Conservation (phyloP, 53 echinoderm and acorn worm genomes). For the Crossaster papposus region DNA sequence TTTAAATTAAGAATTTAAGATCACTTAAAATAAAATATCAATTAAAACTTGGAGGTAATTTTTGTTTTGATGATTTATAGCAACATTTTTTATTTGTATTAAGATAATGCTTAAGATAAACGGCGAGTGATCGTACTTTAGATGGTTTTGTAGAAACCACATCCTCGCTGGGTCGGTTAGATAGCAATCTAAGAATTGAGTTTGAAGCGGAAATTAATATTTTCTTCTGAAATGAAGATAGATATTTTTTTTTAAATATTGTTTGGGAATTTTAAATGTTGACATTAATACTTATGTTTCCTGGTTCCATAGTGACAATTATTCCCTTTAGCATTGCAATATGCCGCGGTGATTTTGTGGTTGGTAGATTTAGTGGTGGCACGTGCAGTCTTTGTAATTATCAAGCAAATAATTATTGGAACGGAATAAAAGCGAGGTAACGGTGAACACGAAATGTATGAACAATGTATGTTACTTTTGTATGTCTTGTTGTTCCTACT, state of each 20-base stretch:
- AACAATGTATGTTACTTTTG: no score
- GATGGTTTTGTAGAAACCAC: neutral
- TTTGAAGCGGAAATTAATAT: neutral
- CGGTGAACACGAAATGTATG: neutral
- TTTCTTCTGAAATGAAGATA: neutral
- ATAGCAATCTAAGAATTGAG: neutral
- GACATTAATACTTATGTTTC: no score
- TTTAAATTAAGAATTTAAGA: neutral
- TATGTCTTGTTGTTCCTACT: no score
- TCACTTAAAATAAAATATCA: neutral
- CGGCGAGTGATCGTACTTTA: neutral
- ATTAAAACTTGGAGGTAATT: neutral
- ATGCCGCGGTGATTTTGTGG: neutral
- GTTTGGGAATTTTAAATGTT: neutral
- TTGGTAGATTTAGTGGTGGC: neutral
- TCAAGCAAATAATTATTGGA: neutral
- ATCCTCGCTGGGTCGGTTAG: neutral
- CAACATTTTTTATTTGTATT: neutral
- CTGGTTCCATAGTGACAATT: no score
- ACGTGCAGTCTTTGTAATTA: neutral
- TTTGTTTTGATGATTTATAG: neutral
- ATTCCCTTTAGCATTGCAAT: neutral
- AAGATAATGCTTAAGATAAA: neutral
- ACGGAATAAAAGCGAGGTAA: neutral
- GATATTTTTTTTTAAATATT: neutral